These are phyloP conservation scores for Atta colombica DNA, from an alignment of 1,140 invertebrate genomes.

Conservation along the genomic window DNA sequence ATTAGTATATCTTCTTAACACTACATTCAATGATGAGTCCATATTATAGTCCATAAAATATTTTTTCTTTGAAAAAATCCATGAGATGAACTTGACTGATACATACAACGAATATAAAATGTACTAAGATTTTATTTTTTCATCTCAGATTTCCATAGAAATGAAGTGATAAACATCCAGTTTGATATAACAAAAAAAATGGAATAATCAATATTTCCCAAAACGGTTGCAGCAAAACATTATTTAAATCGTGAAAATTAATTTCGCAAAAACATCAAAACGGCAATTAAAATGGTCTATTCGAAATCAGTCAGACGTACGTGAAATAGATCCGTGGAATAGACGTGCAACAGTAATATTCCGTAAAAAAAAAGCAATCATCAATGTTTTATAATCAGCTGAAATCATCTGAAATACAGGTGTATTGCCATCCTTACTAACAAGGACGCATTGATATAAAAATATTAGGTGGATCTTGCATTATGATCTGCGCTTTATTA, in stretches of 20 bases:
- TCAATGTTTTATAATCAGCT: background rate
- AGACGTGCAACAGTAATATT: background rate
- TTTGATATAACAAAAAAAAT: background rate
- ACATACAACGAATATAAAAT: background rate
- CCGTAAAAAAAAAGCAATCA: background rate
- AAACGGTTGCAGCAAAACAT: background rate
- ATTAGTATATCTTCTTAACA: background rate
- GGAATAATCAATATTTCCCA: background rate
- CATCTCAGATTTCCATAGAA: background rate
- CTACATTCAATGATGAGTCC: background rate
- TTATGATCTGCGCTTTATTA: background rate
- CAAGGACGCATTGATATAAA: background rate
- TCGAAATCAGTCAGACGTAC: background rate
- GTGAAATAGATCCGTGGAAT: background rate
- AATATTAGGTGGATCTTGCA: background rate
- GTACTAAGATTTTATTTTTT: background rate
- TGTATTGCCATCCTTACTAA: background rate
- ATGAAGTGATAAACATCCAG: background rate
- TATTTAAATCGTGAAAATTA: background rate
- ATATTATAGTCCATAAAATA: background rate
- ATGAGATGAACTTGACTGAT: background rate
- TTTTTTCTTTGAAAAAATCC: background rate
- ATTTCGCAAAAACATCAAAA: background rate
- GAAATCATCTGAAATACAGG: background rate
- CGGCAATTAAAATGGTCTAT: background rate